Base-by-base conservation (phyloP, 1,140 invertebrate genomes). In the Diorhabda elongata region DNA sequence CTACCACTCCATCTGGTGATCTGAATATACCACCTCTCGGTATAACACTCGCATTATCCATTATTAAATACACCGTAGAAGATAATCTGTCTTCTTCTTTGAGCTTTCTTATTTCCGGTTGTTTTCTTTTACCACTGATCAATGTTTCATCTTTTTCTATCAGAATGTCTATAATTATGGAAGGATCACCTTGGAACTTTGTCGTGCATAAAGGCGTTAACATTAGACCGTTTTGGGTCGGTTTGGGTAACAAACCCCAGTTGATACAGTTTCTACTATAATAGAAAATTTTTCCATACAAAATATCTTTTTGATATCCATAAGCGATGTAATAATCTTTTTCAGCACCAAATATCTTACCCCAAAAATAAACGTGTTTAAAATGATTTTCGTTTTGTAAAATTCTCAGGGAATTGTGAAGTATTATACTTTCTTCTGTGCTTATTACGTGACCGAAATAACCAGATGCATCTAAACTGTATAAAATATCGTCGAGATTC, bases 361-460 rank as follows among this genome's bases (percentile, higher is more conserved):
- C 91, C 89, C 90, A 92, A 70, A 92, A 91, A 71, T 87, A 91
- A 61, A 90, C 86, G 69, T 87, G 86, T 2, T 81, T 79, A 77
- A 92, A 92, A 75, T 92, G 89, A 81, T 92, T 92, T 75, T 93
- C 90, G 60, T 87, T 85, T 78, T 92, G 87, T 11, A 93, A 79
- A 61, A 91, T 79, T 8, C 88, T 80, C 0, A 93, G 79, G 0
- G 91, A 91, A 79, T 90, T 90, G 73, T 89, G 85, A 4, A 92
- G 78, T 0, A 91, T 73, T 3, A 88, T 82, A 5, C 86, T 85
- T 71, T 88, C 84, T 80, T 92, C 91, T 3, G 83, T 83, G 44
- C 84, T 86, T 42, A 91, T 72, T 71, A 86, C 87, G 57, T 87
- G 78, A n/a, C 90, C 91, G 61, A 80, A 81, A 59, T 85, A 80